Evolutionary conservation across 1,140 invertebrate genomes (phyloP).

Genomic region (Subanguina moxae): DNA sequence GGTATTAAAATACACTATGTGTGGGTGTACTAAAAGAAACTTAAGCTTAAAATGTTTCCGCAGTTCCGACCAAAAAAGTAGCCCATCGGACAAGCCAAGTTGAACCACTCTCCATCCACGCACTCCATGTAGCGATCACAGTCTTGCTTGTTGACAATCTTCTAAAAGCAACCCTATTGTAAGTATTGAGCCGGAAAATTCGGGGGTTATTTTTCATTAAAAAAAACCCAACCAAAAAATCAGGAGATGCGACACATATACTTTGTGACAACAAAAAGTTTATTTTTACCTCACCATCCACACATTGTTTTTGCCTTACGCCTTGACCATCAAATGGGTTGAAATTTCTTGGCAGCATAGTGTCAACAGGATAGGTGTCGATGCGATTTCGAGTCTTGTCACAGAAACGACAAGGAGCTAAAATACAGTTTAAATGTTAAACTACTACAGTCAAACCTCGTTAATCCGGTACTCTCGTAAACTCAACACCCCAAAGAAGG

Average conservation of each 20-base stretch:
- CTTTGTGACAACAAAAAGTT: too few species aligned
- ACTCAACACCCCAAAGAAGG: too few species aligned
- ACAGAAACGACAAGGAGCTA: conserved; percentile 27
- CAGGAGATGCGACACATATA: too few species aligned
- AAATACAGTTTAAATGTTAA: not conserved
- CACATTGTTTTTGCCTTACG: conserved; percentile 12
- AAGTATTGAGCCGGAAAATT: too few species aligned
- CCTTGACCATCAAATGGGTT: conserved; percentile 23
- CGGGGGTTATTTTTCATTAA: too few species aligned
- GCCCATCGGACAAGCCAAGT: conserved; percentile 18
- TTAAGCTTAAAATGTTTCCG: too few species aligned
- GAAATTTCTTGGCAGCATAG: conserved; percentile 16
- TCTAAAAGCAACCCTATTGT: conserved; percentile 10
- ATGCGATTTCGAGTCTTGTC: not conserved
- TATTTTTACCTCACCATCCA: conserved; percentile 18
- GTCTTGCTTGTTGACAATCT: conserved; percentile 24
- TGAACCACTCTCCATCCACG: conserved; percentile 28
- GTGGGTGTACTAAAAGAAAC: too few species aligned
- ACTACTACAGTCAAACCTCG: too few species aligned
- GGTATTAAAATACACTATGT: too few species aligned
- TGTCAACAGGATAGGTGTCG: conserved; percentile 23
- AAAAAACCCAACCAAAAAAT: too few species aligned
- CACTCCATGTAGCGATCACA: conserved; percentile 27
- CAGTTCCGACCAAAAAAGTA: conserved; percentile 22
- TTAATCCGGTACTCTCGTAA: not conserved